Evolutionary conservation across 2,888 invertebrate species (phyloP), one percentile per base, ranked within the genome.

Genomic region (Acleris cristana): DNA sequence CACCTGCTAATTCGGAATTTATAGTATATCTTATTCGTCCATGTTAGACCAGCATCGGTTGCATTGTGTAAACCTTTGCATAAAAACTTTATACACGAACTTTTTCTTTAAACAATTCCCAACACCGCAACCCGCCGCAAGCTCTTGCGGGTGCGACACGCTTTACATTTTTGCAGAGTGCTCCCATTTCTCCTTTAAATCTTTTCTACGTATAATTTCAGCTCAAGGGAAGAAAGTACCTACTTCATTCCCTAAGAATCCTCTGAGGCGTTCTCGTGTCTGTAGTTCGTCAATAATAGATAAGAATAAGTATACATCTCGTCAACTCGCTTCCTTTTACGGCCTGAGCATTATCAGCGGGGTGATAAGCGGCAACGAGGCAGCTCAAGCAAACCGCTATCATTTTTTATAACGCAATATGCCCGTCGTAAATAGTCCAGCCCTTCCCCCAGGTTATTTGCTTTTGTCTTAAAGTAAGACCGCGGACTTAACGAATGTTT

Each of bases 361-460:
- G 76, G 79, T 78, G 87, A 87, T 87, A 87, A 86, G 84, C 81
- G 75, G 80, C 78, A 84, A 87, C 83, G 85, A 85, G 84, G 71
- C 73, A 77, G 81, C 83, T 79, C 79, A 77, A 79, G 82, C 78
- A 84, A 84, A 82, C 83, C 82, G 82, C 83, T 80, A 83, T 86
- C 83, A 86, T 85, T 86, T 87, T 87, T 87, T 87, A 87, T 81
- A 86, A 82, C 85, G 84, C 83, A 85, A 87, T 85, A 86, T 84
- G 85, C 82, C 78, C 76, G 74, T 82, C 83, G 82, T 84, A 86
- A 85, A 85, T 84, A 80, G 79, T 76, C 77, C 75, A 74, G 80
- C 76, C 74, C 74, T 79, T 76, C 77, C 75, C 78, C 78, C 73
- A 74, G 72, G 76, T 79, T 80, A 79, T 82, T 80, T 78, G 79